Conservation (phyloP, 2,888 invertebrate species). For the Drosophila algonquin region DNA sequence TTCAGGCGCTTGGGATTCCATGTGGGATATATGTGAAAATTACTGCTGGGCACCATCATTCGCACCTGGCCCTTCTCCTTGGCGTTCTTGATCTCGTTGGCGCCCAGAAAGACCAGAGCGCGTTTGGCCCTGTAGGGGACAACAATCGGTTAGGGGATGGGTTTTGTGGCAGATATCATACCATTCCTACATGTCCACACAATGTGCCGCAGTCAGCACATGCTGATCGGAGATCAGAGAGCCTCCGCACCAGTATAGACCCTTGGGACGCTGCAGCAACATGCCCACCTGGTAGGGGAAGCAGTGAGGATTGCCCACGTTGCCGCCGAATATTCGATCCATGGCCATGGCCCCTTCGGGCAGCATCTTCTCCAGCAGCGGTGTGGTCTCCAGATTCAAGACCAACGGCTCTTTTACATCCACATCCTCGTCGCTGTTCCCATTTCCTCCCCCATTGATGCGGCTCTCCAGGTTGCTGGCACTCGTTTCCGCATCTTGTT, state of each 20-base stretch:
- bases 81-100: constrained; percentile 82
- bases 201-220: constrained; percentile 82
- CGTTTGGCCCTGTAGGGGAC: constrained; percentile 77
- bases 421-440: constrained; percentile 25
- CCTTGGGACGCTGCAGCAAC: constrained; percentile 80
- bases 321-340: constrained; percentile 83
- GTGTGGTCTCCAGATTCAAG: constrained; percentile 79
- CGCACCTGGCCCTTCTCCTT: constrained; percentile 83
- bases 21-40: constrained; percentile 81
- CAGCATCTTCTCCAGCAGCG: constrained; percentile 74
- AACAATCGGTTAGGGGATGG: neutral
- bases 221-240: constrained; percentile 81
- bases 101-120: constrained; percentile 82
- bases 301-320: constrained; percentile 76
- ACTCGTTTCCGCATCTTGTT: constrained; percentile 71
- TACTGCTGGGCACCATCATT: constrained; percentile 77
- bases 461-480: constrained; percentile 52
- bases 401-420: constrained; percentile 73
- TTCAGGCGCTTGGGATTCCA: constrained; percentile 82
- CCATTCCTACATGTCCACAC: constrained; percentile 80
- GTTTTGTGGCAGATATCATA: neutral
- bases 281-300: constrained; percentile 83
- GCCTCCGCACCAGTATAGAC: constrained; percentile 82
- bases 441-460: constrained; percentile 38
- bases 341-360: constrained; percentile 80